Base-by-base conservation (phyloP, 2,797 vertebrate species). In the Myotis findleyi region DNA sequence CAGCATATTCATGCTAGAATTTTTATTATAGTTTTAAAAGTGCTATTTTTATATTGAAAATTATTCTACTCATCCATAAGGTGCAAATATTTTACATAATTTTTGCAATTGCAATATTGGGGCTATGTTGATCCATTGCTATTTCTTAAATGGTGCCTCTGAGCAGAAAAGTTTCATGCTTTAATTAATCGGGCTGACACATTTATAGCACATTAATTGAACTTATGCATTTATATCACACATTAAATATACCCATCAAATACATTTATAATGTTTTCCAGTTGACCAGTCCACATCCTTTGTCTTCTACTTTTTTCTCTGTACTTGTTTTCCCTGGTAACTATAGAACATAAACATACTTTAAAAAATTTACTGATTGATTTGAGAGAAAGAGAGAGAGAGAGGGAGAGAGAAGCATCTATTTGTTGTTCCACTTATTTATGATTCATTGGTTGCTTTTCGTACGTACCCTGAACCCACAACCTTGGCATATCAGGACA, bases 121-220 rank as follows among this genome's bases (percentile, higher is more conserved):
- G 33, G 23, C 80, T 86, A 27, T 90, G 59, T 83, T 80, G 75
- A 80, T 80, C 51, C 85, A 86, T 33, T 77, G 38, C 38, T 89
- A 76, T 85, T 95, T 96, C 85, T 92, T 94, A 90, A 93, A 57
- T 80, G 84, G 66, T 59, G 44, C 59, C 82, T 94, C 66, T 95
- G 23, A 95, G 82, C 68, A 75, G 82, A 94, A 93, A 76, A 91
- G 16, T 75, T 51, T 83, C 77, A 41, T 53, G n/a, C 30, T 89
- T 75, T 93, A 87, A 73, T 96, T 96, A 92, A 92, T 95, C n/a
- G 69, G 85, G 47, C 93, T 83, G 92, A 93, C 71, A 95, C 41
- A 76, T 91, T 88, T 95, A 90, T 87, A 95, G n/a, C 71, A 96
- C 47, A 88, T 88, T 86, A 95, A 95, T 88, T 86, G 82, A 66